Conservation (phyloP, 2,888 invertebrate species). For the Ophion slaviceki region DNA sequence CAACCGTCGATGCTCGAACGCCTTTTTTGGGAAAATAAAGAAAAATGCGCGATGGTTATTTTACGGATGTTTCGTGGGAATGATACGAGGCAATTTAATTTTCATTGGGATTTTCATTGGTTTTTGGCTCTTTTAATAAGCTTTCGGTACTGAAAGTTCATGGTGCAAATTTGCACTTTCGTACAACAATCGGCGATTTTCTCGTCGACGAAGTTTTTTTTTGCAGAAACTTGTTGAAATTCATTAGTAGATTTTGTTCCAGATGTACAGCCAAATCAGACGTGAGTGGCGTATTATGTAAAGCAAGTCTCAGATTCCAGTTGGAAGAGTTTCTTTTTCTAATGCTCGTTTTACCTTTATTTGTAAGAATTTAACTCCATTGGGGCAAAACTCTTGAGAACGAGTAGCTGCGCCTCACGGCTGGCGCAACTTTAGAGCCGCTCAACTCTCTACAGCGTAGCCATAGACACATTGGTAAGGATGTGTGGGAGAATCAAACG, state of each 20-base stretch:
- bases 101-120: neutral
- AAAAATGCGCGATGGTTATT: neutral
- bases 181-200: neutral
- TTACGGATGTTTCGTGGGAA: neutral
- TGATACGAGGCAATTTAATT: neutral
- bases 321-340: neutral
- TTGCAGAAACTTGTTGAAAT: too few relatives aligned
- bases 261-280: neutral
- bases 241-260: too few relatives aligned
- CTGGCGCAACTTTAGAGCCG: neutral
- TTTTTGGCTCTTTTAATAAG: neutral
- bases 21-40: neutral
- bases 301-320: neutral
- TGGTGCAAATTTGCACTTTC: neutral
- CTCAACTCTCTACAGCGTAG: neutral
- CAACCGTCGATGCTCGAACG: neutral
- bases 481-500: neutral
- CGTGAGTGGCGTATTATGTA: neutral
- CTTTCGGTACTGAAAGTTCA: neutral
- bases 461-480: neutral
- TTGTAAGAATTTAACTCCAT: neutral
- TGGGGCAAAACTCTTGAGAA: neutral
- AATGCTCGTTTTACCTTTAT: neutral
- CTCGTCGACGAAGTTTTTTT: too few relatives aligned
- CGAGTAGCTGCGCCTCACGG: neutral